Percentiles rank a stretch among this genome's conserved stretches.
Evolutionary conservation across 2,888 invertebrate genomes (phyloP).

Genomic region (Noctua comes): DNA sequence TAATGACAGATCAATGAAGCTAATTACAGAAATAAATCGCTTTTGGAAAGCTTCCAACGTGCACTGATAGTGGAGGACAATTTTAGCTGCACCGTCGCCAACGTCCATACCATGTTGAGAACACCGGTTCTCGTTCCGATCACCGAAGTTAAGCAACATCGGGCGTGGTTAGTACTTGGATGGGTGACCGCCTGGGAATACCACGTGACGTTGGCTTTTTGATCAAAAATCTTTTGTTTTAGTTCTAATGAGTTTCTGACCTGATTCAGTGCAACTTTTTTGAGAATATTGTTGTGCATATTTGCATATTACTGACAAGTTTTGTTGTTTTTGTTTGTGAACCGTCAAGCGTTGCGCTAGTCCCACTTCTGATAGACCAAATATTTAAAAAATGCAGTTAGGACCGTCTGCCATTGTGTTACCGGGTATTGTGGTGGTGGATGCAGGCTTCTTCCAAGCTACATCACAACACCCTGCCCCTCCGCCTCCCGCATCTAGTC

Average conservation of each 20-base stretch:
- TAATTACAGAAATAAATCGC: constrained; percentile 19
- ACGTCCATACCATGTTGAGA: constrained; percentile 44
- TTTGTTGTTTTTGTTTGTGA: too few relatives aligned
- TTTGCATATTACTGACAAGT: too few relatives aligned
- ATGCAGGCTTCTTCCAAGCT: too few relatives aligned
- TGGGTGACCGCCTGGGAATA: constrained; percentile 88
- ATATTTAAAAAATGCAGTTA: too few relatives aligned
- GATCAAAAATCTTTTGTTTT: background rate
- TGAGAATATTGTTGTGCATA: too few relatives aligned
- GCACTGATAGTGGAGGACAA: background rate
- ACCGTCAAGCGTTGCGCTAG: too few relatives aligned
- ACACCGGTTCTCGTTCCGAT: constrained; percentile 75
- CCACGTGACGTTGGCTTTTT: constrained; percentile 79
- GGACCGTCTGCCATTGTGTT: too few relatives aligned
- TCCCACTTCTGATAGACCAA: too few relatives aligned
- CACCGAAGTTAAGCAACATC: constrained; percentile 88
- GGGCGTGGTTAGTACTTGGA: constrained; percentile 88
- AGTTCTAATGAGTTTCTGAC: background rate
- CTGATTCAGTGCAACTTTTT: background rate
- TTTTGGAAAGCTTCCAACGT: background rate
- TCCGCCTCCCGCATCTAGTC: too few relatives aligned
- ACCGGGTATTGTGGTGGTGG: too few relatives aligned
- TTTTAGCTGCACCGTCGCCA: constrained; percentile 65
- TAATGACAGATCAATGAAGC: background rate
- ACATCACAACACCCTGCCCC: too few relatives aligned